These are phyloP conservation scores for Nannospalax galili DNA, from an alignment of 2,113 vertebrate species.

Conservation along the genomic window DNA sequence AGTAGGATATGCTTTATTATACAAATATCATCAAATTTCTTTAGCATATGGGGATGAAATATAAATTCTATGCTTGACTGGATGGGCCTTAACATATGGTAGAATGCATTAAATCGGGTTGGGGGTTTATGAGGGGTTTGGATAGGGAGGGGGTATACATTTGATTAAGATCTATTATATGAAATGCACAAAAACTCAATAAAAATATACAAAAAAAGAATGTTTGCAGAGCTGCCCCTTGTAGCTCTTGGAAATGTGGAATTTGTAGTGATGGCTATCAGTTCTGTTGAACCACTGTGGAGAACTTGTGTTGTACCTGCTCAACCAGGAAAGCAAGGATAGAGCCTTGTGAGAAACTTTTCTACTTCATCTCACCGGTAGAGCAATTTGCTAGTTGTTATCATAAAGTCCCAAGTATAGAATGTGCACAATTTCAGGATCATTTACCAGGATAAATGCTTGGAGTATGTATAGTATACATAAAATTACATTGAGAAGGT, in stretches of 20 bases:
- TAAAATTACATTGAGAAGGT: background rate
- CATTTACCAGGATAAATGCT: background rate
- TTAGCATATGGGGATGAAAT: background rate
- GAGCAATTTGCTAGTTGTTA: background rate
- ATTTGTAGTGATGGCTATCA: background rate
- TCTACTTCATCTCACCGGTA: background rate
- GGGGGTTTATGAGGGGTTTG: too few relatives aligned
- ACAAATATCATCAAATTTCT: background rate
- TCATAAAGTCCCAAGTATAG: background rate
- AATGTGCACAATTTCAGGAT: background rate
- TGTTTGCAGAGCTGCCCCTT: background rate
- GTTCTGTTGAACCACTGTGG: background rate
- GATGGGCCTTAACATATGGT: too few relatives aligned
- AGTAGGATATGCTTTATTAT: background rate
- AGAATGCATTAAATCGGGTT: too few relatives aligned
- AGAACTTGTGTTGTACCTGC: background rate
- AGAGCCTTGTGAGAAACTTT: background rate
- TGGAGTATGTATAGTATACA: background rate
- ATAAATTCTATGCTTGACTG: background rate
- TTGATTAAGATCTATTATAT: too few relatives aligned
- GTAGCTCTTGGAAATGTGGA: background rate
- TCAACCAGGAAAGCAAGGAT: background rate
- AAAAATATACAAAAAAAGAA: too few relatives aligned
- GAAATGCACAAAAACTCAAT: too few relatives aligned
- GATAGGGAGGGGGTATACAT: too few relatives aligned